These are phyloP conservation scores for Gastrophryne carolinensis DNA, from an alignment of 2,797 vertebrate species.

Conservation along the genomic window DNA sequence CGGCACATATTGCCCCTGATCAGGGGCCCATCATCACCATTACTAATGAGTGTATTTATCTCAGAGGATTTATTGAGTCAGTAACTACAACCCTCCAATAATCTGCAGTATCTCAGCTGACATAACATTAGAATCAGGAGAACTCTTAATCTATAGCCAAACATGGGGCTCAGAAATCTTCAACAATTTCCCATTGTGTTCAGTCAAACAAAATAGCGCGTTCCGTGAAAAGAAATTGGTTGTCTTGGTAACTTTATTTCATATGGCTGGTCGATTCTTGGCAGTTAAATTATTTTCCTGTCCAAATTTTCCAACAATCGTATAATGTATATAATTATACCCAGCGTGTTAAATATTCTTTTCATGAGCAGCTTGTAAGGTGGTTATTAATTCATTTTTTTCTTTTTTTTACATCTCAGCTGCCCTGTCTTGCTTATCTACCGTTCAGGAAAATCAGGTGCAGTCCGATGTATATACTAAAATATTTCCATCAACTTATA, in stretches of 20 bases:
- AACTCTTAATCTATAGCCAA: too few relatives aligned
- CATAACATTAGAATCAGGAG: too few relatives aligned
- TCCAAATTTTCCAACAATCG: constrained; percentile 41
- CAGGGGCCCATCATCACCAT: too few relatives aligned
- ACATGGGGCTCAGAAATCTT: too few relatives aligned
- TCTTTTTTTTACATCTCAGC: not conserved
- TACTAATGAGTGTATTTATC: too few relatives aligned
- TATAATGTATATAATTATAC: constrained; percentile 44
- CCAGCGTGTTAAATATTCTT: constrained; percentile 39
- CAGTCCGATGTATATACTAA: too few relatives aligned
- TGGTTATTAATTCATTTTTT: constrained; percentile 8
- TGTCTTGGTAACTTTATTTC: constrained; percentile 43
- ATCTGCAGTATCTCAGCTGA: too few relatives aligned
- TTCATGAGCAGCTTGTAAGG: constrained; percentile 16
- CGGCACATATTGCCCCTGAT: too few relatives aligned
- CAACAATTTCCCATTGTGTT: too few relatives aligned
- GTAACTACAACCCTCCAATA: too few relatives aligned
- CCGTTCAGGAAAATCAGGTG: not conserved
- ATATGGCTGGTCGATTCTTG: constrained; percentile 41
- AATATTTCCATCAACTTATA: too few relatives aligned
- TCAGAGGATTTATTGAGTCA: too few relatives aligned
- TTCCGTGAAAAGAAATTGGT: constrained; percentile 12
- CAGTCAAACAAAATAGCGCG: constrained; percentile 15
- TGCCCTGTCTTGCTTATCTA: not conserved
- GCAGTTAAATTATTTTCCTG: constrained; percentile 44